Percentiles rank a stretch among this genome's conserved stretches.
phyloP scores from a whole-genome alignment of 2,113 vertebrate species.

The Pan paniscus region DNA sequence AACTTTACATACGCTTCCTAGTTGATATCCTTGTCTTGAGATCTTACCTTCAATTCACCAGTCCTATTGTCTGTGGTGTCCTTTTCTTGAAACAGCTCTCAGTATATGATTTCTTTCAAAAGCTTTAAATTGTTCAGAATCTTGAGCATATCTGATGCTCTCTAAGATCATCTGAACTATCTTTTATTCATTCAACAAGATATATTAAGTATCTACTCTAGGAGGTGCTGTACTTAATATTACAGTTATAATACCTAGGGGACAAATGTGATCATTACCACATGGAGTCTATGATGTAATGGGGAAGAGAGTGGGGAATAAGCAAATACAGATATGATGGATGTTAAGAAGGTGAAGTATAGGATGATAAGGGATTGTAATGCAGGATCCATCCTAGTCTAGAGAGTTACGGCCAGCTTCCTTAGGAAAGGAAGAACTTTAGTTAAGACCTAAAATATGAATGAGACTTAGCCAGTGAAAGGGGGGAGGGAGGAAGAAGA shows the following conservation, averaged over 20 bases:
- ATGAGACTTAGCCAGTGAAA: not conserved
- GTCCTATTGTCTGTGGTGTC: not conserved
- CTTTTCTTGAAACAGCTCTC: not conserved
- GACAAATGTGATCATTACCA: not conserved
- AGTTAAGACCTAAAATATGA: not conserved
- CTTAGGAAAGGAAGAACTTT: not conserved
- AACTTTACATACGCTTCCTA: not conserved
- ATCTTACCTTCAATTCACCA: not conserved
- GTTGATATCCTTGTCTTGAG: not conserved
- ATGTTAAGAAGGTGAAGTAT: not conserved
- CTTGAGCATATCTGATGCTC: not conserved
- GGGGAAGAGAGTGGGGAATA: not conserved
- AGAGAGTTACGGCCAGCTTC: not conserved
- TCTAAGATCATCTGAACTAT: not conserved
- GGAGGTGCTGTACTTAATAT: not conserved
- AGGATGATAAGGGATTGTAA: not conserved
- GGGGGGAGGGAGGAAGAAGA: not conserved
- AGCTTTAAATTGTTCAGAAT: slow-evolving; percentile 8
- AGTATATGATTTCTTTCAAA: not conserved
- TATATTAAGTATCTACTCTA: not conserved
- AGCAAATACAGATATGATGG: not conserved
- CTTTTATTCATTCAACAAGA: not conserved
- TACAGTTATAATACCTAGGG: not conserved
- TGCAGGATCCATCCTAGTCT: not conserved
- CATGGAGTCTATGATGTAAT: not conserved